These are phyloP conservation scores for Phortica okadai DNA, from an alignment of 2,888 invertebrate species.

Conservation along the genomic window DNA sequence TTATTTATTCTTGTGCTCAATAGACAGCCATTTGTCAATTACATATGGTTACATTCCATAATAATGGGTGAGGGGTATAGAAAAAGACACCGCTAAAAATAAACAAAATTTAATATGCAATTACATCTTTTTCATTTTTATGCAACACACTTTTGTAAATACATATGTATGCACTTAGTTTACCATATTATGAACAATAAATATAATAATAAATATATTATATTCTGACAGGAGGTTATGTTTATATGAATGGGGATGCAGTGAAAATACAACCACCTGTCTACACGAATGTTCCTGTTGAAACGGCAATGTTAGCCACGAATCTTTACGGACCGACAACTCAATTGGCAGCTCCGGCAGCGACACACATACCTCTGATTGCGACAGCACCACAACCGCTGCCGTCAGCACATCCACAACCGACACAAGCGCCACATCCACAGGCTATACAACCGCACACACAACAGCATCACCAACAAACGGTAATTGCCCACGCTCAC, in stretches of 20 bases:
- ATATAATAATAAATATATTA: not conserved
- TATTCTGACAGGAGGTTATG: constrained; percentile 79
- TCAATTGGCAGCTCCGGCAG: constrained; percentile 70
- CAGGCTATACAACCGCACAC: constrained; percentile 63
- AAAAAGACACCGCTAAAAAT: not conserved
- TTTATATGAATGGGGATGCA: constrained; percentile 90
- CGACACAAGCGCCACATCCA: constrained; percentile 56
- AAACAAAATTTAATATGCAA: not conserved
- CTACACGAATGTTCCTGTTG: constrained; percentile 82
- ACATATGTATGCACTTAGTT: not conserved
- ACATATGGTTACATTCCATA: not conserved
- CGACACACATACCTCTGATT: constrained; percentile 73
- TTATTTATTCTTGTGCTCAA: not conserved
- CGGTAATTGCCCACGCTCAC: constrained; percentile 54
- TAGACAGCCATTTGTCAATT: too few relatives aligned
- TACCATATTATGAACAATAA: not conserved
- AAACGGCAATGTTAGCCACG: constrained; percentile 78
- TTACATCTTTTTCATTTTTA: not conserved
- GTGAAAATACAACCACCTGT: constrained; percentile 82
- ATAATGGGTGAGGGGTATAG: not conserved
- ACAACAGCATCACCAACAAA: constrained; percentile 47
- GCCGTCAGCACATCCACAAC: constrained; percentile 54
- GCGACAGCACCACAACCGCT: constrained; percentile 68
- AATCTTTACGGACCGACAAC: constrained; percentile 74
- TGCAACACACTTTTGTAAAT: not conserved